Evolutionary conservation across 1,140 invertebrate species (phyloP).

Genomic region (Trichogramma pretiosum): DNA sequence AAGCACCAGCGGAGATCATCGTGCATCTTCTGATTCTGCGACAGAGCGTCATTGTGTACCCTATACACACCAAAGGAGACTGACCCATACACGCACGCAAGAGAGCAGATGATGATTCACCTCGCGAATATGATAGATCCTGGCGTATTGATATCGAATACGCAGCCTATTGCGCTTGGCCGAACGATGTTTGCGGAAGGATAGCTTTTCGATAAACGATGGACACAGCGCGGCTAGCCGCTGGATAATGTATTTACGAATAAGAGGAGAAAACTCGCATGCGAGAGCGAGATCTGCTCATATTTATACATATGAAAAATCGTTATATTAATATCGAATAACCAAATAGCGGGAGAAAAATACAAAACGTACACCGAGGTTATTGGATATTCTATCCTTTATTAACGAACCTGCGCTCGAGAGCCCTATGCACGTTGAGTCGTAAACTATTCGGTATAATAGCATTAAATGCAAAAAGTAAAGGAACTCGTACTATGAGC

Average conservation of each 20-base stretch:
- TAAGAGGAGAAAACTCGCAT: too few species aligned
- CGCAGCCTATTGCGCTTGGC: too few species aligned
- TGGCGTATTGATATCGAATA: too few species aligned
- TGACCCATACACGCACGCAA: conserved; percentile 23
- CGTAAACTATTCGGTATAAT: background rate
- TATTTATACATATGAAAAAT: too few species aligned
- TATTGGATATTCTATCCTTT: too few species aligned
- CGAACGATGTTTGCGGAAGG: too few species aligned
- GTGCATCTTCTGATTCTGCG: conserved; percentile 23
- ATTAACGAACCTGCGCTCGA: conserved; percentile 34
- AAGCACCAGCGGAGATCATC: conserved; percentile 29
- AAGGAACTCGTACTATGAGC: conserved; percentile 3
- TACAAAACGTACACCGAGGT: conserved; percentile 29
- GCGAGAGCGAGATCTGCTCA: too few species aligned
- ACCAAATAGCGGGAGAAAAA: conserved; percentile 31
- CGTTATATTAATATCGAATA: conserved; percentile 44
- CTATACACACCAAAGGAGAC: too few species aligned
- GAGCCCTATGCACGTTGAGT: background rate
- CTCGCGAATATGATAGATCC: conserved; percentile 22
- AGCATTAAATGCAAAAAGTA: conserved; percentile 4
- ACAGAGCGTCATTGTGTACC: conserved; percentile 30
- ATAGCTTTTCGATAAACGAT: too few species aligned
- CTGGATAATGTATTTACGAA: too few species aligned
- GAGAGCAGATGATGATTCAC: conserved; percentile 23
- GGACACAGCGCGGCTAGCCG: too few species aligned